phyloP scores from a whole-genome alignment of 1,140 invertebrate genomes.

The Batillaria attramentaria region DNA sequence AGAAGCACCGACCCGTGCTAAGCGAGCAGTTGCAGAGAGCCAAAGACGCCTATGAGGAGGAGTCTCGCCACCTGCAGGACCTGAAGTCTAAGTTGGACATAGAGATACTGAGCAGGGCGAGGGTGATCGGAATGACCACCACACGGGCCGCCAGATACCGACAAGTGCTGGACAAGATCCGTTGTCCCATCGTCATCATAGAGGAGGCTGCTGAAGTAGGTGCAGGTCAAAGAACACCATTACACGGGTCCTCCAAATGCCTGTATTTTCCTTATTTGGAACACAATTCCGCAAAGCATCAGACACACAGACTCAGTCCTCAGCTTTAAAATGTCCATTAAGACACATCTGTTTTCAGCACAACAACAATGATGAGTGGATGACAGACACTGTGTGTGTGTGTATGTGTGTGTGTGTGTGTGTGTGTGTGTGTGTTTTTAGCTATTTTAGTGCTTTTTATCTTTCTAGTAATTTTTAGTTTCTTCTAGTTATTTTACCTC shows the following conservation, averaged over 20 bases:
- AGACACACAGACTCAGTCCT: background rate
- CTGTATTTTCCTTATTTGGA: background rate
- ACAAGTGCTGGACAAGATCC: slow-evolving; percentile 38
- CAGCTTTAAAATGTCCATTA: background rate
- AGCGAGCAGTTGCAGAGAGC: background rate
- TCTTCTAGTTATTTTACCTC: too few relatives aligned
- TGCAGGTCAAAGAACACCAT: background rate
- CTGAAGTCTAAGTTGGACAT: background rate
- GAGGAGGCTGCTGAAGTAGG: slow-evolving; percentile 66
- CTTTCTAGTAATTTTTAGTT: too few relatives aligned
- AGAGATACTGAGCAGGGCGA: slow-evolving; percentile 17
- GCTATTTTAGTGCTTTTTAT: too few relatives aligned
- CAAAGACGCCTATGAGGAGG: background rate
- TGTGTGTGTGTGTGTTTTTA: too few relatives aligned
- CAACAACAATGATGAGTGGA: background rate
- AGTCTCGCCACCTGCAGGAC: background rate
- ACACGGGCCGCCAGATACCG: slow-evolving; percentile 58
- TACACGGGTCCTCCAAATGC: background rate
- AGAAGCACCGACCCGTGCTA: background rate
- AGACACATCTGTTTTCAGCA: background rate
- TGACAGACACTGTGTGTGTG: background rate
- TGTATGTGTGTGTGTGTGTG: too few relatives aligned
- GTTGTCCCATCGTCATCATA: slow-evolving; percentile 56
- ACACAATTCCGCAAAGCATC: background rate
- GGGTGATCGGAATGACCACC: slow-evolving; percentile 61